phyloP scores from a whole-genome alignment of 2,113 vertebrate species.

The Corythaeola cristata region DNA sequence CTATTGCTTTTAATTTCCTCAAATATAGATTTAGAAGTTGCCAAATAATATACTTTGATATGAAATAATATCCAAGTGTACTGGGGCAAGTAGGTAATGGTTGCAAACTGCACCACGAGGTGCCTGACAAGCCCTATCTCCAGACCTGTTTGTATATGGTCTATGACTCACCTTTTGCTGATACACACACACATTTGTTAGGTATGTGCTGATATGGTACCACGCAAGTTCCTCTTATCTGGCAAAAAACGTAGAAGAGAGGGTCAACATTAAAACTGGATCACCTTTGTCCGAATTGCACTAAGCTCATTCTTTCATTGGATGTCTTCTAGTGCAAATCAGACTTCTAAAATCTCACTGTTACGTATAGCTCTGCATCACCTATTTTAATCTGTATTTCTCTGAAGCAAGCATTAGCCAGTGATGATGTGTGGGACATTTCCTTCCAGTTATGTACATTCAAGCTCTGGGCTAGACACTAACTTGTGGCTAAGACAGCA shows the following conservation, averaged over 20 bases:
- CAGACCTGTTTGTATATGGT: neutral
- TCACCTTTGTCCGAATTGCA: neutral
- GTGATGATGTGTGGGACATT: neutral
- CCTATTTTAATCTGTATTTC: neutral
- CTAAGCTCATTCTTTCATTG: neutral
- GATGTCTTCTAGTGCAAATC: neutral
- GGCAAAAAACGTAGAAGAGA: neutral
- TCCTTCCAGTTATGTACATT: neutral
- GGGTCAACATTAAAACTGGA: neutral
- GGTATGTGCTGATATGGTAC: neutral
- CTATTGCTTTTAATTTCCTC: accelerated
- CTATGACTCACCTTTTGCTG: neutral
- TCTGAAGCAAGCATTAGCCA: neutral
- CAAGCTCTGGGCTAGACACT: neutral
- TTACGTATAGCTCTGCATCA: neutral
- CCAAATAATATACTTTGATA: neutral
- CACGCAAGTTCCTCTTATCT: neutral
- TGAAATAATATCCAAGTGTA: neutral
- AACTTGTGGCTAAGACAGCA: neutral
- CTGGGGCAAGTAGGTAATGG: accelerated
- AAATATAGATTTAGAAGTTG: accelerated
- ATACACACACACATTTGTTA: neutral
- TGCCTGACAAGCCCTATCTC: neutral
- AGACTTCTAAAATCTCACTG: neutral
- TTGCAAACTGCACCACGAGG: accelerated